Percentiles rank a stretch among this genome's conserved stretches.
Conservation (phyloP, 92 coral and sea anemone genomes). For the Paragorgia papillata region DNA sequence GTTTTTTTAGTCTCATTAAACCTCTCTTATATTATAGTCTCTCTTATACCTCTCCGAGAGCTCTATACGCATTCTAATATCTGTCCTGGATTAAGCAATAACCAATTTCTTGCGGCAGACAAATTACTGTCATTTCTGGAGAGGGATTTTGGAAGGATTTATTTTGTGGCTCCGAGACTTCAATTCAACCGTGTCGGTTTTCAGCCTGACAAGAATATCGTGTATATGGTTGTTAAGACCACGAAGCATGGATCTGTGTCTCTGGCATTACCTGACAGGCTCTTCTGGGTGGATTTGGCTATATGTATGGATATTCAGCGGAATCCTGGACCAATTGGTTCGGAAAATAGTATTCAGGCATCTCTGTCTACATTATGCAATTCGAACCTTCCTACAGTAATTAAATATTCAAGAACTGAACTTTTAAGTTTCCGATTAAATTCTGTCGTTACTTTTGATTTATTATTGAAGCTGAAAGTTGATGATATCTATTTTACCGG, state of each 20-base stretch:
- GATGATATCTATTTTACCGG: background rate
- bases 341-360: conserved; percentile 9
- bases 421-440: conserved; percentile 39
- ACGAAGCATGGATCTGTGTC: conserved; percentile 52
- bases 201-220: conserved; percentile 17
- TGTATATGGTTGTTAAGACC: conserved; percentile 47
- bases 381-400: conserved; percentile 37
- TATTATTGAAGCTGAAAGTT: background rate
- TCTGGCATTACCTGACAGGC: conserved; percentile 50
- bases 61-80: background rate
- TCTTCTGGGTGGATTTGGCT: conserved; percentile 43
- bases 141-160: conserved; percentile 4
- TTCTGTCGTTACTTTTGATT: background rate
- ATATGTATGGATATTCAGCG: conserved; percentile 23
- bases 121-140: background rate
- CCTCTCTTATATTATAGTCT: too few relatives aligned
- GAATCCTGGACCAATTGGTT: conserved; percentile 27
- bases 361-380: conserved; percentile 29
- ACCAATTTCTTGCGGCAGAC: background rate
- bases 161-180: background rate
- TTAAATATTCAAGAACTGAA: conserved; percentile 43
- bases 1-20: too few relatives aligned
- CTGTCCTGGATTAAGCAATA: background rate
- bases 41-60: background rate
- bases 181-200: conserved; percentile 30